phyloP scores from a whole-genome alignment of 2,113 vertebrate genomes.

The Hypomesus transpacificus region DNA sequence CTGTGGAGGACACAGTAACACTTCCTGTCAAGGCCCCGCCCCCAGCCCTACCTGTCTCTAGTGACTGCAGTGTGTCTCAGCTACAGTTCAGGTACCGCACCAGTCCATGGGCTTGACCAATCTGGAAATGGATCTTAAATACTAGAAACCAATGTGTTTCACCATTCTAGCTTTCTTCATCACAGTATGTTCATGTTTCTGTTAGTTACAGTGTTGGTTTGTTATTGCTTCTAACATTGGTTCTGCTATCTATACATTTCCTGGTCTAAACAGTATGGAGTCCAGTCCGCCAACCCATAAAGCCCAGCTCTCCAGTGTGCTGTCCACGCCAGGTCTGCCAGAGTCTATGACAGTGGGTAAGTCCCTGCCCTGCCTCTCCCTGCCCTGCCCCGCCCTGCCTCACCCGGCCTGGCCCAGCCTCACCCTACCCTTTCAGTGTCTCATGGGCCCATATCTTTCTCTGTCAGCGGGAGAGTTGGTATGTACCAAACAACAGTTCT shows the following conservation, averaged over 20 bases:
- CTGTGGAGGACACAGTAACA: constrained; percentile 70
- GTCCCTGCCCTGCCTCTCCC: constrained; percentile 50
- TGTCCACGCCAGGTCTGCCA: constrained; percentile 76
- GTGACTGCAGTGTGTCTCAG: constrained; percentile 59
- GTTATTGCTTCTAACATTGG: too few relatives aligned
- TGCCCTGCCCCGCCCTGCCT: too few relatives aligned
- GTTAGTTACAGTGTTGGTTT: too few relatives aligned
- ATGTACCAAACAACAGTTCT: too few relatives aligned
- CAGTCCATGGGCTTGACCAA: background rate
- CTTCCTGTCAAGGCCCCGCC: constrained; percentile 72
- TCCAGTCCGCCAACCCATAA: constrained; percentile 66
- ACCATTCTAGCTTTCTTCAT: too few relatives aligned
- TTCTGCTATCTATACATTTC: constrained; percentile 20
- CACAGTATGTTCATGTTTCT: too few relatives aligned
- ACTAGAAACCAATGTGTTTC: too few relatives aligned
- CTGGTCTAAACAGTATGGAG: constrained; percentile 76
- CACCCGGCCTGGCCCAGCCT: too few relatives aligned
- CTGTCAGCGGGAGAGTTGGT: too few relatives aligned
- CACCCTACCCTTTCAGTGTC: too few relatives aligned
- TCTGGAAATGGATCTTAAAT: background rate
- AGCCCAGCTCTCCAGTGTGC: constrained; percentile 61
- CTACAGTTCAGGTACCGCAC: constrained; percentile 75
- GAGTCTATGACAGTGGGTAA: constrained; percentile 95
- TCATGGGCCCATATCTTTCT: too few relatives aligned
- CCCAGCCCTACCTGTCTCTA: constrained; percentile 48